Evolutionary conservation across 1,140 invertebrate species (phyloP).

Genomic region (Drosophila ficusphila): DNA sequence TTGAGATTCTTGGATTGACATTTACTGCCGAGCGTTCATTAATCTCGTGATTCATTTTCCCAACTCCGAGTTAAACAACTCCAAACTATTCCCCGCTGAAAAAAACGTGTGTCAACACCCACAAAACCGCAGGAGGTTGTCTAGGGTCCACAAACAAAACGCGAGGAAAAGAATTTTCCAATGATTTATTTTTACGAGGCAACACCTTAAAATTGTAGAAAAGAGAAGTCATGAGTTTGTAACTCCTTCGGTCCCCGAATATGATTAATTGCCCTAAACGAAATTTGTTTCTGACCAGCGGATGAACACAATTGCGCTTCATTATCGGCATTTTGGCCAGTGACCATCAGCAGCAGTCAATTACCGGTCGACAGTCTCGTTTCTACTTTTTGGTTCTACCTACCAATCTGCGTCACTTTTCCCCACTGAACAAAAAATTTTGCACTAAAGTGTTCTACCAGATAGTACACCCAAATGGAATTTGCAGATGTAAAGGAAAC

Average conservation of each 20-base stretch:
- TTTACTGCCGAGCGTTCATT: conserved; percentile 52
- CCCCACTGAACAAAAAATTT: background rate
- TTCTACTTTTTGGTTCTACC: conserved; percentile 16
- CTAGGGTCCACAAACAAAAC: conserved; percentile 16
- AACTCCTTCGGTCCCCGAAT: conserved; percentile 40
- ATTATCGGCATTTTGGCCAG: conserved; percentile 70
- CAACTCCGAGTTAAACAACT: conserved; percentile 3
- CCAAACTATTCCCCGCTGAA: conserved; percentile 22
- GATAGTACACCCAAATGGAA: too few relatives aligned
- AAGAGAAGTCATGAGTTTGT: conserved; percentile 41
- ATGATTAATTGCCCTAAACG: conserved; percentile 63
- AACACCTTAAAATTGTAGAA: conserved; percentile 74
- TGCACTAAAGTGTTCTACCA: too few relatives aligned
- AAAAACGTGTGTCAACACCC: conserved; percentile 69
- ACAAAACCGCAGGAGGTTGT: conserved; percentile 66
- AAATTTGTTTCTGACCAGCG: conserved; percentile 57
- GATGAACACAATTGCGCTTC: conserved; percentile 68
- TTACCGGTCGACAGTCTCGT: conserved; percentile 44
- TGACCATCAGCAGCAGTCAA: conserved; percentile 48
- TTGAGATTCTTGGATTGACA: conserved; percentile 59
- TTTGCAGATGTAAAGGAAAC: too few relatives aligned
- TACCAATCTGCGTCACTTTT: conserved; percentile 11
- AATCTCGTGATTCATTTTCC: conserved; percentile 64
- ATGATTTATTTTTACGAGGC: conserved; percentile 69
- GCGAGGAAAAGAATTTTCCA: conserved; percentile 34